Conservation (phyloP, 1,140 invertebrate genomes). For the Diabrotica undecimpunctata region DNA sequence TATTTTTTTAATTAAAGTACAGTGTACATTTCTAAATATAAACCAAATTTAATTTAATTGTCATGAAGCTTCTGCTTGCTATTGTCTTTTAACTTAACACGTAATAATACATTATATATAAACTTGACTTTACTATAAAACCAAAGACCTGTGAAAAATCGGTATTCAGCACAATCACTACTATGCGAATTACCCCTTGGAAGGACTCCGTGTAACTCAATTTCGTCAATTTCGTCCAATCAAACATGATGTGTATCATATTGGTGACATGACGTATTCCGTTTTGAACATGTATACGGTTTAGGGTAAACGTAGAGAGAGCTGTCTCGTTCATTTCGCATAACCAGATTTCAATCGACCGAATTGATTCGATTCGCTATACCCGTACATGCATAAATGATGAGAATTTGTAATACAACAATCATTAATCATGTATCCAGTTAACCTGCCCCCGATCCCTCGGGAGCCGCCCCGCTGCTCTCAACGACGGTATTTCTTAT, state of each 20-base stretch:
- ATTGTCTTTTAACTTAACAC: too few relatives aligned
- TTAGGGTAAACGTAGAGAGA: background rate
- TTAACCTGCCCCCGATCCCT: constrained; percentile 30
- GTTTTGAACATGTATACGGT: constrained; percentile 2
- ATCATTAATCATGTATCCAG: constrained; percentile 45
- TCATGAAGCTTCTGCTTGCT: too few relatives aligned
- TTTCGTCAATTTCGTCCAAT: background rate
- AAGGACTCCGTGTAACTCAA: background rate
- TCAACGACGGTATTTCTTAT: constrained; percentile 39
- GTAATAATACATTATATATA: too few relatives aligned
- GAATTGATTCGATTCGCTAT: constrained; percentile 36
- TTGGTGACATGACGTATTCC: background rate
- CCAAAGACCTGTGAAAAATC: too few relatives aligned
- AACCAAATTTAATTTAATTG: too few relatives aligned
- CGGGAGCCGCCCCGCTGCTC: constrained; percentile 26
- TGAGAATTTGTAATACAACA: constrained; percentile 37
- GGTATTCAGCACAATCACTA: too few relatives aligned
- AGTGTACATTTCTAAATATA: too few relatives aligned
- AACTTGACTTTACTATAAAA: too few relatives aligned
- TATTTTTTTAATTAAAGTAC: too few relatives aligned
- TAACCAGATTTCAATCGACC: constrained; percentile 30
- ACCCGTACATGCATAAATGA: constrained; percentile 43
- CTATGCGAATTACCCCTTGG: too few relatives aligned
- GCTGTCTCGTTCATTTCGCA: constrained; percentile 9
- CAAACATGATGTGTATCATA: background rate